These are phyloP conservation scores for Meriones unguiculatus DNA, from an alignment of 2,113 vertebrate species.

Conservation along the genomic window DNA sequence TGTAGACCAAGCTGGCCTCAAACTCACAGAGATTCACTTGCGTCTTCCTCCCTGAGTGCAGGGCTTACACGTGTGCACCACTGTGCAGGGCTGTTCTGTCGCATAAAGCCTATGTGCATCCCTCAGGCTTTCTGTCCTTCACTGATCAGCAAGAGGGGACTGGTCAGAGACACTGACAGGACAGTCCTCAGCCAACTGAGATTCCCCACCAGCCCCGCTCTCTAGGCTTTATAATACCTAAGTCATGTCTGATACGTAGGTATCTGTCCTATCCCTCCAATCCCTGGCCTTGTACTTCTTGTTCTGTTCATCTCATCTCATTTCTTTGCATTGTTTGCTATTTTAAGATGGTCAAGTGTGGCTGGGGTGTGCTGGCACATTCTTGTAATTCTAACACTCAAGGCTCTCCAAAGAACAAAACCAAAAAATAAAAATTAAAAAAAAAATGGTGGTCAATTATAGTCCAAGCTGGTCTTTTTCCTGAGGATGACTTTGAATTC, in stretches of 20 bases:
- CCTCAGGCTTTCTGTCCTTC: background rate
- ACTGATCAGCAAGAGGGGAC: background rate
- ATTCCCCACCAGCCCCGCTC: background rate
- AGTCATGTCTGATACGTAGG: background rate
- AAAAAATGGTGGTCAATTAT: background rate
- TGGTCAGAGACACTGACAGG: fast-evolving
- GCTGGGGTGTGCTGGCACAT: background rate
- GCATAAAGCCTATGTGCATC: fast-evolving
- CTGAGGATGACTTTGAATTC: background rate
- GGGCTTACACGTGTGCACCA: no score
- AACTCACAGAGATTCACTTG: no score
- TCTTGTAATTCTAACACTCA: background rate
- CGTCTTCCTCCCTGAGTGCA: no score
- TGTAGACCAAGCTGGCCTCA: no score
- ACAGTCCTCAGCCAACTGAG: background rate
- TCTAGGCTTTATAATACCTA: background rate
- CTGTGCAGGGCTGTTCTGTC: no score
- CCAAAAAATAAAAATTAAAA: fast-evolving
- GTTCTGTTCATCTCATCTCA: background rate
- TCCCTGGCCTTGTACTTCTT: background rate
- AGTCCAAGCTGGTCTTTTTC: background rate
- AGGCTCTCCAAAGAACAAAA: background rate
- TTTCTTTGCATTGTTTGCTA: background rate
- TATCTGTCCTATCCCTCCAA: background rate
- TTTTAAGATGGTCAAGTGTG: background rate